Evolutionary conservation across 1,140 invertebrate genomes (phyloP).

Genomic region (Drosophila nannoptera): DNA sequence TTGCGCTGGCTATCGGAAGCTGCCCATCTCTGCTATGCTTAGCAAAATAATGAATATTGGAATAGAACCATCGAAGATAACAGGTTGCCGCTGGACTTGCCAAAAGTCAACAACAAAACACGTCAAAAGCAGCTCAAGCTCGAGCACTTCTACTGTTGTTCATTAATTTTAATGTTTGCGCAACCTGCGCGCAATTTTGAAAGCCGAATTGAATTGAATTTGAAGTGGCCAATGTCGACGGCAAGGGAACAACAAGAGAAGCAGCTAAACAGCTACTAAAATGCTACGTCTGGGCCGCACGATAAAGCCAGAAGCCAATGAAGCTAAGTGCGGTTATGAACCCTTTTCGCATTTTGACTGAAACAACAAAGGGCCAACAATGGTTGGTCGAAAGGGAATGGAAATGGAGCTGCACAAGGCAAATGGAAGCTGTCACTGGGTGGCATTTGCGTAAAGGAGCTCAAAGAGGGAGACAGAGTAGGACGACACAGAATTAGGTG

Average conservation of each 20-base stretch:
- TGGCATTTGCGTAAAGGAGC: neutral
- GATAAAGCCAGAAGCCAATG: constrained; percentile 75
- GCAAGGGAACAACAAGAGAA: neutral
- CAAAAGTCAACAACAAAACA: constrained; percentile 22
- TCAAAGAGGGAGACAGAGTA: no score
- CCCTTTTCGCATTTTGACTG: constrained; percentile 69
- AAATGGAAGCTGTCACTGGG: constrained; percentile 5
- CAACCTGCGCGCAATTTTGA: constrained; percentile 60
- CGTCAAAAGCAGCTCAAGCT: constrained; percentile 38
- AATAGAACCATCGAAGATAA: no score
- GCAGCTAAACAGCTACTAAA: constrained; percentile 34
- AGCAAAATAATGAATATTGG: neutral
- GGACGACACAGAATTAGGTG: no score
- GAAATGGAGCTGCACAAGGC: neutral
- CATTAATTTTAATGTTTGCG: constrained; percentile 75
- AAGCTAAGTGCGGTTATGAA: constrained; percentile 76
- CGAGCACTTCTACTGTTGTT: constrained; percentile 66
- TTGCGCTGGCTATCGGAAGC: no score
- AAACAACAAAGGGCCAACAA: constrained; percentile 37
- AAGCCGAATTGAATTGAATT: constrained; percentile 67
- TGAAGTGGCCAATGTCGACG: constrained; percentile 43
- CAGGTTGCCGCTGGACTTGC: neutral
- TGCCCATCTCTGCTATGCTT: no score
- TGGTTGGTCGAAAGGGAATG: neutral
- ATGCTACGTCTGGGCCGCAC: constrained; percentile 63